Evolutionary conservation across 2,888 invertebrate species (phyloP), one percentile per base, ranked within the genome.

Genomic region (Abrostola tripartita): DNA sequence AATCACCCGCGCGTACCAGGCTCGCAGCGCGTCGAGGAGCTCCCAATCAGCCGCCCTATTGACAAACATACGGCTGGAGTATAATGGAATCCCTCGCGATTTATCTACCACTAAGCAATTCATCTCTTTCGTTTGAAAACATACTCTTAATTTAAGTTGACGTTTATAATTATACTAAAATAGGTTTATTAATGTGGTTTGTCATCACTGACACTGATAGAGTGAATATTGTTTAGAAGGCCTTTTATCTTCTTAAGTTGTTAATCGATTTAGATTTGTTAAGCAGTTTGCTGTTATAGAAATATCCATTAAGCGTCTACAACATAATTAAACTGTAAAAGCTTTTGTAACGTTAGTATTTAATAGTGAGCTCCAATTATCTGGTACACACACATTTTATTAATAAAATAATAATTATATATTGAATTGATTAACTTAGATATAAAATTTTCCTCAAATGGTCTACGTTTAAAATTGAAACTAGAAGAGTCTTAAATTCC

Each of bases 11-110:
- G 64, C 56, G 74, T 88, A 91, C 90, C 88, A 89, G 88, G 88
- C 85, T 85, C 82, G 81, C 87, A 91, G 88, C 84, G 87, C 85
- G 79, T 78, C 84, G 86, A 88, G 85, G 88, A 91, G 91, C 84
- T 86, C 79, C 89, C 92, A 92, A 92, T 92, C 93, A 92, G 88
- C 86, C 89, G 87, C 87, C 83, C 90, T 91, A 93, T 93, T 92
- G 93, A 92, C 93, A 93, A 93, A 92, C 92, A 92, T 92, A 92
- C 90, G 88, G 88, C 87, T 85, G 81, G 82, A 79, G 85, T 83
- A 90, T 91, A 93, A 92, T 93, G 90, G 90, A 90, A 87, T 89
- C 88, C 80, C 83, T 85, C 79, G 85, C 84, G 83, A 89, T 90
- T 90, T 91, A 91, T 91, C 81, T 85, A 73, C 78, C 78, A 68